These are phyloP conservation scores for Dermatemys mawii DNA, from an alignment of 2,113 vertebrate genomes.

Conservation along the genomic window DNA sequence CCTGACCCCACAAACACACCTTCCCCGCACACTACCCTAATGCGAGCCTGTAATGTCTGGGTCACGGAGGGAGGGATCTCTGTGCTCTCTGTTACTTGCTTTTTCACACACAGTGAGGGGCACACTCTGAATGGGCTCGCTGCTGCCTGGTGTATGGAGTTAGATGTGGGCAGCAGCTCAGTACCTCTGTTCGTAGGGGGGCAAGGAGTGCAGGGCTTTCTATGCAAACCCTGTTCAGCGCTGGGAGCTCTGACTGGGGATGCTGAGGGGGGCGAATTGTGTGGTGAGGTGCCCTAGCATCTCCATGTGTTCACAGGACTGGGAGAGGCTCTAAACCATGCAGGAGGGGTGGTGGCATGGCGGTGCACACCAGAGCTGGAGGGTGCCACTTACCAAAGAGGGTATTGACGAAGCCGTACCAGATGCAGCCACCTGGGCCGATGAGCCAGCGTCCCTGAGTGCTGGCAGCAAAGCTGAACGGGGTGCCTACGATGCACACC, in stretches of 20 bases:
- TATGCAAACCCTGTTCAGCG: background rate
- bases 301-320: background rate
- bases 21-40: background rate
- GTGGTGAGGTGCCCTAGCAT: background rate
- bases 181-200: background rate
- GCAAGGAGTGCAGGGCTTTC: background rate
- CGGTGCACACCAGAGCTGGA: background rate
- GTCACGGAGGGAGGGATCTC: background rate
- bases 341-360: background rate
- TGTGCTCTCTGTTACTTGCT: background rate
- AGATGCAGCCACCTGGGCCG: slow-evolving; percentile 81
- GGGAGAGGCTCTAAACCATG: background rate
- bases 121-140: background rate
- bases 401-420: slow-evolving; percentile 87
- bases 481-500: slow-evolving; percentile 85
- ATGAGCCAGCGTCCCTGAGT: slow-evolving; percentile 84
- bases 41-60: background rate
- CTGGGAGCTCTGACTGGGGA: background rate
- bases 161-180: background rate
- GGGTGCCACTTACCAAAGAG: slow-evolving; percentile 81
- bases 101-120: background rate
- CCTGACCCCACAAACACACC: background rate
- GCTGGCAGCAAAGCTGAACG: slow-evolving; percentile 87
- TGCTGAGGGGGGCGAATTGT: background rate
- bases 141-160: background rate